These are phyloP conservation scores for Willowsia nigromaculata DNA, from an alignment of 2,888 invertebrate species.

Conservation along the genomic window DNA sequence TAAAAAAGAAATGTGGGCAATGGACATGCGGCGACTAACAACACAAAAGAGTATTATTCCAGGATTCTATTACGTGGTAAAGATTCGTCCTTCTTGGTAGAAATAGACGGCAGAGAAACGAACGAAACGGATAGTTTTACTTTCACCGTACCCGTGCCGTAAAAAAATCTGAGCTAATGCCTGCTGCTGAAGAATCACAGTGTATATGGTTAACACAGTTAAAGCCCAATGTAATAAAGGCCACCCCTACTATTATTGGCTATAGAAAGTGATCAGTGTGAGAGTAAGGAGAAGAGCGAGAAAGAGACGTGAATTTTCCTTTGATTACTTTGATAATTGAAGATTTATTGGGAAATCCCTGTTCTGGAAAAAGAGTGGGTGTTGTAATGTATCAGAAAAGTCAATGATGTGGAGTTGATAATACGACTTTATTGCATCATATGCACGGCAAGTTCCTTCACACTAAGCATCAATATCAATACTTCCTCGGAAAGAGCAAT, in stretches of 20 bases:
- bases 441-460: constrained; percentile 14
- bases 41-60: neutral
- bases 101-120: neutral
- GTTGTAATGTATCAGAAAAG: constrained; percentile 46
- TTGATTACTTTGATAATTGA: constrained; percentile 79
- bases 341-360: constrained; percentile 79
- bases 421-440: constrained; percentile 67
- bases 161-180: too few relatives aligned
- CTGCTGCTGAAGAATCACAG: too few relatives aligned
- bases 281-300: constrained; percentile 10
- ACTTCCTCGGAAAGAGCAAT: neutral
- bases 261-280: constrained; percentile 54
- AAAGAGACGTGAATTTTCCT: constrained; percentile 75
- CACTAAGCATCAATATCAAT: neutral
- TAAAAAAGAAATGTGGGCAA: neutral
- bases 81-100: neutral
- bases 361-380: constrained; percentile 64
- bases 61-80: neutral
- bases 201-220: too few relatives aligned
- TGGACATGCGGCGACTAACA: neutral
- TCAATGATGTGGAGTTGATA: constrained; percentile 65
- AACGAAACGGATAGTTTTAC: too few relatives aligned
- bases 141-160: neutral
- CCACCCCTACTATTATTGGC: too few relatives aligned
- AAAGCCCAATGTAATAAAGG: too few relatives aligned